Evolutionary conservation across 2,113 vertebrate genomes (phyloP).

Genomic region (Terrapene triunguis): DNA sequence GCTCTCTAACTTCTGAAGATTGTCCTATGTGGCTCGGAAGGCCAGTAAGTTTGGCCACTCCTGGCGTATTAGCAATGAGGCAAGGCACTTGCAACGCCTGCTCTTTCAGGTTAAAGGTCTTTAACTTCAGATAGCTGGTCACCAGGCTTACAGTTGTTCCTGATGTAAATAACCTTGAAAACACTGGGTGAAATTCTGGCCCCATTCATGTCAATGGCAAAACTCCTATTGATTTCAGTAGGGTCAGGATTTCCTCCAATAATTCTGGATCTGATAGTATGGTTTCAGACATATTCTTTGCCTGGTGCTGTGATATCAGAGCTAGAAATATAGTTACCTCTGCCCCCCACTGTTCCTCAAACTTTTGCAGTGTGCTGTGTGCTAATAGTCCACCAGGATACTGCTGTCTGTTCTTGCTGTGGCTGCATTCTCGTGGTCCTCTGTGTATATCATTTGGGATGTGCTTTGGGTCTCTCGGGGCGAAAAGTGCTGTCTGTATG

Average conservation of each 20-base stretch:
- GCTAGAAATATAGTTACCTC: neutral
- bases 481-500: neutral
- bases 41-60: too few species aligned
- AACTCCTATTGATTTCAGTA: neutral
- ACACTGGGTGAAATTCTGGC: neutral
- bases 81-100: neutral
- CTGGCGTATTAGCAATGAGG: neutral
- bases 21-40: too few species aligned
- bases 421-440: neutral
- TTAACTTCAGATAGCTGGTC: neutral
- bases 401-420: neutral
- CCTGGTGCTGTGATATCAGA: neutral
- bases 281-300: neutral
- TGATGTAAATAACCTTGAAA: neutral
- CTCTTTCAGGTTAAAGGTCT: neutral
- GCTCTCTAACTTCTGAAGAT: too few species aligned
- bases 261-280: neutral
- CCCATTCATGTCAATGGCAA: neutral
- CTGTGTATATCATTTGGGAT: accelerated
- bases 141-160: too few species aligned
- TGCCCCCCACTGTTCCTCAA: neutral
- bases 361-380: neutral
- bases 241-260: neutral
- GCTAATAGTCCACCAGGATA: neutral
- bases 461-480: neutral